Base-by-base conservation (phyloP, 1,140 invertebrate genomes). In the Eriosoma lanigerum region DNA sequence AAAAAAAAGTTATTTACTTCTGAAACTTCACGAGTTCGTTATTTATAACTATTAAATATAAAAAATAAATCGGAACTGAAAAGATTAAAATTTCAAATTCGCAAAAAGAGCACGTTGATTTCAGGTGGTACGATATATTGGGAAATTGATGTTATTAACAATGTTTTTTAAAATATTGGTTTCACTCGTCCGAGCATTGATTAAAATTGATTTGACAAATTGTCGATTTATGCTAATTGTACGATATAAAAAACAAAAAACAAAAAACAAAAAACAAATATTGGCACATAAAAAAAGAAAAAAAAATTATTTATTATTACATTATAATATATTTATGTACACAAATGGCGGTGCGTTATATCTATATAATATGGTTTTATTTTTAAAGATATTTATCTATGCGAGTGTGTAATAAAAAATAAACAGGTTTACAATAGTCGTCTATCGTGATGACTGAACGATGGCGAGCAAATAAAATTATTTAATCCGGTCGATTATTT, bases 401-500 rank as follows among this genome's bases (percentile, higher is more conserved):
- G 17, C 26, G 5, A 10, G 58, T 15, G 15, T 62, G 58, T 62
- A 24, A 26, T 24, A 15, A 15, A 17, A 62, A 24, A 29, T 6
- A 29, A 62, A 62, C 58, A 19, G 58, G 58, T 64, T 64, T 64
- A 26, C 21, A 26, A 24, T n/a, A 24, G 24, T 3, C 21, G 21
- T 58, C 24, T 24, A 58, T 24, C 56, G 56, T 64, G 62, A 38
- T 38, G 38, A 64, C 29, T n/a, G 62, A 64, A 64, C 32, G 32
- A n/a, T 15, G 26, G 58, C 58, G 32, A 32, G 62, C 62, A 64
- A 64, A 64, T 64, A 64, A 44, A 64, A 64, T 64, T n/a, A 64
- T 64, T 64, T 21, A 38, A 64, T 21, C 62, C 62, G n/a, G 62
- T 64, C 62, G 62, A 64, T 64, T 64, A 64, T 64, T 64, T 64